Evolutionary conservation across 2,113 vertebrate species (phyloP).

Genomic region (Ovis canadensis): DNA sequence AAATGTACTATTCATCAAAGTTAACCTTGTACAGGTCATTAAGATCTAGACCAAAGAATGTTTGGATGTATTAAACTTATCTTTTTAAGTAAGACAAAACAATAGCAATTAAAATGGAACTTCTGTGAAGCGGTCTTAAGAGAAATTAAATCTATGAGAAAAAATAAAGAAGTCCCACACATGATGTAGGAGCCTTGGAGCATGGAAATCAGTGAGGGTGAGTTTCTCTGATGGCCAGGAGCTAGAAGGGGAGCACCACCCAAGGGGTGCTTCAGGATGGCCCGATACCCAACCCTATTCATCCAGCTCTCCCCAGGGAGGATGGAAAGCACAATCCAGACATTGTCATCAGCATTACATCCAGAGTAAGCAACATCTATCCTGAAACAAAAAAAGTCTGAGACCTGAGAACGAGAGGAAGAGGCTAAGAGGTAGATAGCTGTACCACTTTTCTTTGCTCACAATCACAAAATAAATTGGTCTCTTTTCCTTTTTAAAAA

Average conservation of each 20-base stretch:
- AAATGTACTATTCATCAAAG: slow-evolving; percentile 29
- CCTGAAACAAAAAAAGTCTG: neutral
- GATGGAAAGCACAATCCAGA: neutral
- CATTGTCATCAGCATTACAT: neutral
- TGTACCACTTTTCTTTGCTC: neutral
- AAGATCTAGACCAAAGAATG: slow-evolving; percentile 33
- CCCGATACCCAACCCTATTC: neutral
- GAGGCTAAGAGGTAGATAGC: neutral
- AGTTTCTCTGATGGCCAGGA: neutral
- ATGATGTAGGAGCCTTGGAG: neutral
- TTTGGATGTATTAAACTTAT: slow-evolving; percentile 41
- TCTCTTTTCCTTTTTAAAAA: neutral
- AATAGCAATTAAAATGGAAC: slow-evolving; percentile 12
- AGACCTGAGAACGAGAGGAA: neutral
- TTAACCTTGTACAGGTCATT: slow-evolving; percentile 20
- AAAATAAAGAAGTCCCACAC: neutral
- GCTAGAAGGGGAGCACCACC: neutral
- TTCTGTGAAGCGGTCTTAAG: neutral
- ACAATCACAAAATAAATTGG: neutral
- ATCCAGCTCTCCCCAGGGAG: neutral
- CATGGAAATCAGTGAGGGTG: neutral
- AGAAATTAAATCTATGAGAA: slow-evolving; percentile 14
- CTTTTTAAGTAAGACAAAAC: slow-evolving; percentile 44
- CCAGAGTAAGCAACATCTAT: neutral
- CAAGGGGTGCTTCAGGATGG: neutral